Percentiles rank a stretch among this genome's conserved stretches.
phyloP scores from a whole-genome alignment of 2,888 invertebrate genomes.

The Eupithecia dodoneata region DNA sequence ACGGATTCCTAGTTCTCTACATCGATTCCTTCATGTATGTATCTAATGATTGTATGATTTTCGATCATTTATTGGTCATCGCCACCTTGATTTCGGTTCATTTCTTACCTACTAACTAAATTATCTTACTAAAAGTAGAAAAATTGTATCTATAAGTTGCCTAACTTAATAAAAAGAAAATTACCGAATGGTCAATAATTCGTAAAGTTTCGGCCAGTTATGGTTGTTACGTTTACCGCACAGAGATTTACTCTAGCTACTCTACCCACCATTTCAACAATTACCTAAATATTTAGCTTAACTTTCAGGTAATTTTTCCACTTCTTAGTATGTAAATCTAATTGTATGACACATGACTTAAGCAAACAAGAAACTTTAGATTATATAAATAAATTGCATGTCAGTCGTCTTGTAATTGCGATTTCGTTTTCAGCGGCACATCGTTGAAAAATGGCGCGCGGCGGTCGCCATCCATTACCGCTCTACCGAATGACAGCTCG shows the following conservation, averaged over 20 bases:
- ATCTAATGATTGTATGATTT: constrained; percentile 27
- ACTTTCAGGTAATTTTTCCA: background rate
- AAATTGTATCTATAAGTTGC: background rate
- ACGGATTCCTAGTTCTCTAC: constrained; percentile 32
- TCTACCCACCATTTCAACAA: background rate
- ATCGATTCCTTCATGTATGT: constrained; percentile 25
- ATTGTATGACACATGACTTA: constrained; percentile 6
- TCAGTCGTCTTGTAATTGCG: constrained; percentile 47
- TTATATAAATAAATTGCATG: constrained; percentile 36
- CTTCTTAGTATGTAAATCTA: background rate
- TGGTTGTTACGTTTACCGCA: background rate
- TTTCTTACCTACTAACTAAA: background rate
- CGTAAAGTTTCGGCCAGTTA: background rate
- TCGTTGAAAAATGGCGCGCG: constrained; percentile 54
- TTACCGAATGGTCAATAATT: background rate
- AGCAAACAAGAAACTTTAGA: constrained; percentile 9
- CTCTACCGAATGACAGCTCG: constrained; percentile 55
- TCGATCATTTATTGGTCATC: constrained; percentile 25
- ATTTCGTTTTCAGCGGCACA: constrained; percentile 46
- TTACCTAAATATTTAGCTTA: too few species aligned
- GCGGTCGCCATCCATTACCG: constrained; percentile 54
- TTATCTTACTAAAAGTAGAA: background rate
- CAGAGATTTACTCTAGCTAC: background rate
- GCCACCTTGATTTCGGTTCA: background rate
- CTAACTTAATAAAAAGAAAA: background rate